Evolutionary conservation across 30 jellyfish, hydroid and myxozoan species (phyloP).

Genomic region (Cassiopea andromeda): DNA sequence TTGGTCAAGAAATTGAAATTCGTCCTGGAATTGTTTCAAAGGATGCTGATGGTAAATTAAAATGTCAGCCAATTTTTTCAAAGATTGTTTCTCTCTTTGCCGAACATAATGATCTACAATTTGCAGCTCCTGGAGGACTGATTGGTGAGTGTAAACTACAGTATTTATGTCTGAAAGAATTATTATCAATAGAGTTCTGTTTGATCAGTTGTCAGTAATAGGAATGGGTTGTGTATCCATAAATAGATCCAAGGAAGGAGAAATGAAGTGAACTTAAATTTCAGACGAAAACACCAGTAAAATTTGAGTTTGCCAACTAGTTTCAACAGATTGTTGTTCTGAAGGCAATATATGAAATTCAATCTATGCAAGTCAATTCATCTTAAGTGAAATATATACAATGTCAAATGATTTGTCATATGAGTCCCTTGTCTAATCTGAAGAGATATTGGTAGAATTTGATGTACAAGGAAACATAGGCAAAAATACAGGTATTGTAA

Average conservation of each 20-base stretch:
- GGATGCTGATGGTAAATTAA: slow-evolving; percentile 90
- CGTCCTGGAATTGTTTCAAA: slow-evolving; percentile 99
- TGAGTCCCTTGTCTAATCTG: neutral
- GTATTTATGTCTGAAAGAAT: neutral
- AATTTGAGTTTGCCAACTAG: neutral
- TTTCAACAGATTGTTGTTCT: neutral
- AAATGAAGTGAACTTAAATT: neutral
- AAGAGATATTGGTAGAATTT: neutral
- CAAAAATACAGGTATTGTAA: neutral
- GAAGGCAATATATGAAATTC: neutral
- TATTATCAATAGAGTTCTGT: no score
- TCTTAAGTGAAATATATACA: neutral
- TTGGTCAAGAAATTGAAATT: slow-evolving; percentile 97
- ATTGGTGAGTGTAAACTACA: slow-evolving; percentile 62
- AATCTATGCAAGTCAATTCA: neutral
- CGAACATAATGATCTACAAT: slow-evolving; percentile 97
- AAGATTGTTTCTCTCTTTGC: slow-evolving; percentile 97
- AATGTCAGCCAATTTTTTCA: slow-evolving; percentile 97
- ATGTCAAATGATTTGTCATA: neutral
- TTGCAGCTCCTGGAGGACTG: slow-evolving; percentile 99
- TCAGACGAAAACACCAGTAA: neutral
- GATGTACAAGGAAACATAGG: neutral
- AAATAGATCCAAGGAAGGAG: no score
- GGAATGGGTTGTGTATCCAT: no score
- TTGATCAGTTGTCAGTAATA: no score